Conservation (phyloP, 2,888 invertebrate species). For the Helicoverpa assulta region DNA sequence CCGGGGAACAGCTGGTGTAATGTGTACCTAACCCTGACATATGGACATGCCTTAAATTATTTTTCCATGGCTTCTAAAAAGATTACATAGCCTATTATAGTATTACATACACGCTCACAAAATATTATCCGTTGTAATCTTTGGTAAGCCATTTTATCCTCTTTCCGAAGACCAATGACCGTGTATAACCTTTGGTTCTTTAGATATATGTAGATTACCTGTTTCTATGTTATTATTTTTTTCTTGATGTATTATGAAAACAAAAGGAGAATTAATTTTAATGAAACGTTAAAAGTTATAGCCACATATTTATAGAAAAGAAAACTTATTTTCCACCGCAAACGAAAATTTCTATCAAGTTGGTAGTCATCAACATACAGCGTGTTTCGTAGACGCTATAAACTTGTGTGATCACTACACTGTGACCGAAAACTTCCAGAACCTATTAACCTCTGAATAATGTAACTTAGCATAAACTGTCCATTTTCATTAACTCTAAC, state of each 20-base stretch:
- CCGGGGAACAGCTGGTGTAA: no score
- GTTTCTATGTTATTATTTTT: background rate
- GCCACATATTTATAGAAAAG: no score
- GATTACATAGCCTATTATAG: constrained; percentile 19
- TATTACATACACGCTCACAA: constrained; percentile 24
- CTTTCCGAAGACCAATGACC: constrained; percentile 36
- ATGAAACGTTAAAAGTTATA: background rate
- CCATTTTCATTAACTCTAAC: constrained; percentile 54
- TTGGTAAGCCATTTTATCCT: constrained; percentile 29
- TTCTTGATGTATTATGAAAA: constrained; percentile 9
- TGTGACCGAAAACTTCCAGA: constrained; percentile 24
- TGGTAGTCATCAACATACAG: constrained; percentile 2
- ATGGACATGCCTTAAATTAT: no score
- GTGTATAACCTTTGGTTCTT: constrained; percentile 41
- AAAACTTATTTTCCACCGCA: constrained; percentile 6
- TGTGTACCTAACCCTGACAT: background rate
- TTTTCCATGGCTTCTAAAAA: background rate
- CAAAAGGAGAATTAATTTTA: background rate
- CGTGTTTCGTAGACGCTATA: constrained; percentile 11
- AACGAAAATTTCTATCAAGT: constrained; percentile 3
- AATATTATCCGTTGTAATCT: constrained; percentile 34
- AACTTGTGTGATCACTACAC: constrained; percentile 1
- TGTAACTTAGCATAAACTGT: constrained; percentile 20
- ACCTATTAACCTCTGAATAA: constrained; percentile 49
- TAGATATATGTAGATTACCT: constrained; percentile 12